Evolutionary conservation across 2,888 invertebrate genomes (phyloP), one percentile per base, ranked within the genome.

Genomic region (Acronicta aceris): DNA sequence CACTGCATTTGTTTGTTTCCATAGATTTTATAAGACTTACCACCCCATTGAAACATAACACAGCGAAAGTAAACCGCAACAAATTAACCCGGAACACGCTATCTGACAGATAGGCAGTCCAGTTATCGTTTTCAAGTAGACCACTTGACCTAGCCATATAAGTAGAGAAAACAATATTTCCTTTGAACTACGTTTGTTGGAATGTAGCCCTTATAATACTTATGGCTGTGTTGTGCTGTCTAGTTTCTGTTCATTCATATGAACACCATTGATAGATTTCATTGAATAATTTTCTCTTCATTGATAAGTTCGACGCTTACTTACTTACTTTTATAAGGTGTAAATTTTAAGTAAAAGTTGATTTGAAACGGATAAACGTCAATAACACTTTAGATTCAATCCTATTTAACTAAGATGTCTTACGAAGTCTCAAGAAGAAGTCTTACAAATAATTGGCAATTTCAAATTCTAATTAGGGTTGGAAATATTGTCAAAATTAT

Each of bases 101-200:
- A 65, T 52, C 60, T 45, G 59, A 64, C 67, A 53, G 63, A 76
- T 64, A 68, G 17, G 21, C 47, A 74, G 61, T 70, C 73, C 65
- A 71, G 76, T 74, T 76, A 74, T 56, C 58, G 52, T 63, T 74
- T 76, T 74, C 74, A 76, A 82, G 67, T 79, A 76, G 76, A 69
- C 76, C 74, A 74, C 76, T 71, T 75, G 81, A 80, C 79, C 81
- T 74, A 71, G 57, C 86, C 81, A 70, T 84, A 78, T 79, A 79
- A 54, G 84, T 53, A 71, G 84, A 70, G 86, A 86, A 85, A 86
- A 82, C 78, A 70, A 66, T 74, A 75, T 79, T 82, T 82, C 81
- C 80, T 77, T 67, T 74, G 81, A 77, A 75, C 78, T 64, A 45
- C 52, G 52, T 43, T 70, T 46, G 67, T 36, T 54, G 63, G 79